Evolutionary conservation across 37 sponge, comb jelly and placozoan genomes (phyloP).

Genomic region (Oopsacas minuta): DNA sequence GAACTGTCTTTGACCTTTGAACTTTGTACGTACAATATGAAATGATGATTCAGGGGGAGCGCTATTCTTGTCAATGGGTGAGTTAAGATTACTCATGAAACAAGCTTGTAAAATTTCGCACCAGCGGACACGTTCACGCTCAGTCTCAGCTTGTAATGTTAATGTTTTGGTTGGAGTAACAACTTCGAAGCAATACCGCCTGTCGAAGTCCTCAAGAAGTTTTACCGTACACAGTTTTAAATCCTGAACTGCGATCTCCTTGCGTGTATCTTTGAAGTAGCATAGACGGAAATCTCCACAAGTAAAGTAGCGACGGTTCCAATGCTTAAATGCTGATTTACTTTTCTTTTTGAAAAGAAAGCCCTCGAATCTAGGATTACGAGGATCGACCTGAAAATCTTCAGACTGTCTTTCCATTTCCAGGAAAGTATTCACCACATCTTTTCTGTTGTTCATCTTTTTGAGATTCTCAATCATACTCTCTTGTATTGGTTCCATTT

Average conservation of each 20-base stretch:
- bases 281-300: conserved; percentile 17
- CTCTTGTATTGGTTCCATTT: conserved; percentile 2
- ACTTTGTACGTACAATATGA: not conserved
- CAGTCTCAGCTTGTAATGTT: not conserved
- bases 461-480: conserved; percentile 6
- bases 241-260: not conserved
- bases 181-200: not conserved
- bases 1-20: not conserved
- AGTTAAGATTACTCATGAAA: conserved; percentile 4
- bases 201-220: not conserved
- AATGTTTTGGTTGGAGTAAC: not conserved
- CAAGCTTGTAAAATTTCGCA: not conserved
- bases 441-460: not conserved
- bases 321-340: conserved; percentile 3
- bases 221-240: not conserved
- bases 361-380: not conserved
- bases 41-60: not conserved
- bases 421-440: not conserved
- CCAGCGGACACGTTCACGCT: not conserved
- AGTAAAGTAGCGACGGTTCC: not conserved
- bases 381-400: not conserved
- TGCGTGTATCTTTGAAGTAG: not conserved
- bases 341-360: conserved; percentile 16
- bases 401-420: not conserved
- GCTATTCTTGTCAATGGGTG: not conserved